Evolutionary conservation across 2,888 invertebrate genomes (phyloP).

Genomic region (Cinara cedri): DNA sequence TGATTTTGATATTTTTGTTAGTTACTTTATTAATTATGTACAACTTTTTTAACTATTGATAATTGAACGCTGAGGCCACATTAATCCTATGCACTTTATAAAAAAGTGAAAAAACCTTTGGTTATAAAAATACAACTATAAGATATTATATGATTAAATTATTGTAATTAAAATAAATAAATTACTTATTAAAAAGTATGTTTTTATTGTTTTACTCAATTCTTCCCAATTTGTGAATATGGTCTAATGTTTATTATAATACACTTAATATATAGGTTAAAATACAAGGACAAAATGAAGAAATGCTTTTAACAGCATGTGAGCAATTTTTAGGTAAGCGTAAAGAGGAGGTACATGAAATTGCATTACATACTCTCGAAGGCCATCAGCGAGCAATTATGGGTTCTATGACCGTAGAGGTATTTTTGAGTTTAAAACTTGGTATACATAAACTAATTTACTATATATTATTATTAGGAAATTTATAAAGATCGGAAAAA

Average conservation of each 20-base stretch:
- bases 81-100: too few species aligned
- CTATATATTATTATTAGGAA: constrained; percentile 66
- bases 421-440: constrained; percentile 60
- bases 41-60: too few species aligned
- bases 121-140: too few species aligned
- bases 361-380: constrained; percentile 88
- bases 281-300: constrained; percentile 87
- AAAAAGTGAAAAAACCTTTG: too few species aligned
- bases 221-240: background rate
- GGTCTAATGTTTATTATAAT: background rate
- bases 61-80: too few species aligned
- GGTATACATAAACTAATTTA: background rate
- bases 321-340: constrained; percentile 91
- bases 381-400: constrained; percentile 94
- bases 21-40: too few species aligned
- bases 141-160: too few species aligned
- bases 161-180: too few species aligned
- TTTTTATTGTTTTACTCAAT: too few species aligned
- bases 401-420: constrained; percentile 95
- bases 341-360: constrained; percentile 86
- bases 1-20: too few species aligned
- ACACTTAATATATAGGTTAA: constrained; percentile 70
- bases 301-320: constrained; percentile 88
- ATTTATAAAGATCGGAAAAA: constrained; percentile 95
- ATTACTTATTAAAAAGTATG: too few species aligned